phyloP scores from a whole-genome alignment of 2,113 vertebrate species.

The Pseudopodoces humilis region DNA sequence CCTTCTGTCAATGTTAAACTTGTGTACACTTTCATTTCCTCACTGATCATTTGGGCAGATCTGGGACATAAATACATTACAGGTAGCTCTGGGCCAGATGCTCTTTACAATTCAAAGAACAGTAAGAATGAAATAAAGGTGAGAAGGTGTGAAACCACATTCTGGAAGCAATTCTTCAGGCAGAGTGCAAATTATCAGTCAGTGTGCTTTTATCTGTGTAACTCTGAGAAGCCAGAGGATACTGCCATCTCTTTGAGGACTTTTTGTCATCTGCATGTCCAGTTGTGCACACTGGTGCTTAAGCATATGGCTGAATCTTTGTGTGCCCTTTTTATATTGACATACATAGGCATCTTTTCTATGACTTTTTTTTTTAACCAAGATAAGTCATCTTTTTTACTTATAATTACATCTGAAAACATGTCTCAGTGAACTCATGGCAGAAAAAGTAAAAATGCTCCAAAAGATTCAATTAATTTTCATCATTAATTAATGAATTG shows the following conservation, averaged over 20 bases:
- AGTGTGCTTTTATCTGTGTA: accelerated
- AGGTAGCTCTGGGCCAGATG: background rate
- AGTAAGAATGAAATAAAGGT: background rate
- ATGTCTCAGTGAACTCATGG: background rate
- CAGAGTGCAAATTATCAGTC: background rate
- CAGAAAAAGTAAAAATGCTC: background rate
- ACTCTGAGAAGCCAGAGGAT: background rate
- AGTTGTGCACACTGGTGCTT: background rate
- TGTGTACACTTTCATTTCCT: background rate
- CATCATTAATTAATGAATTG: background rate
- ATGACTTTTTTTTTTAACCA: background rate
- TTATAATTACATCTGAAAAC: background rate
- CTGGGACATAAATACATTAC: background rate
- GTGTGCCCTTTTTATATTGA: background rate
- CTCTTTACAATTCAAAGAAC: background rate
- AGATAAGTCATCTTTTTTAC: background rate
- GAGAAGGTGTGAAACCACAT: background rate
- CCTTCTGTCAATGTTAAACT: background rate
- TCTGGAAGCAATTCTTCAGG: background rate
- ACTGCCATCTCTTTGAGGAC: background rate
- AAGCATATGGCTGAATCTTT: background rate
- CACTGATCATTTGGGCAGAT: background rate
- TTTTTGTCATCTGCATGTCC: background rate
- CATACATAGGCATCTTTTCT: background rate
- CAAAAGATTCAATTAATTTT: background rate